Evolutionary conservation across 2,888 invertebrate genomes (phyloP), one percentile per base, ranked within the genome.

Genomic region (Acleris cristana): DNA sequence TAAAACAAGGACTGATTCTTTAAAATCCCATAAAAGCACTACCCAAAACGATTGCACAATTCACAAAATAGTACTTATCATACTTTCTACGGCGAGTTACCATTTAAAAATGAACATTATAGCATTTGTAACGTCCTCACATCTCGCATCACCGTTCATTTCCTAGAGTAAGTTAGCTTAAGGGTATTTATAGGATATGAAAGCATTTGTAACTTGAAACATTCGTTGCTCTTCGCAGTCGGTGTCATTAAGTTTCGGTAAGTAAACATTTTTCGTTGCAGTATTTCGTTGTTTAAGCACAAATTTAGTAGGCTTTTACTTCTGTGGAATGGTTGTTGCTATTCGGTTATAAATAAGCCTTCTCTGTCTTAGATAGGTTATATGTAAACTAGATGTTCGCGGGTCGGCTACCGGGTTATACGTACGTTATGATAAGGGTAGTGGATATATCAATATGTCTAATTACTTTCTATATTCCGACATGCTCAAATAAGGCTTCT

Each of bases 361-460:
- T 86, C 83, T 82, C 82, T 79, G 81, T 89, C 85, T 83, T 91
- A 91, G 91, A 88, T 90, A 91, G 90, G 88, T 83, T 87, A 88
- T 81, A 82, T 87, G 82, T 84, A 62, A 61, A 85, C 77, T 88
- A 91, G 90, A 82, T 88, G 89, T 89, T 87, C 84, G 81, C 71
- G 76, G 87, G 82, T 87, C 84, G 82, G 68, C 68, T 59, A 58
- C 26, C 57, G 23, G 69, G 21, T 40, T 19, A 40, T 14, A 59
- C 19, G 54, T 49, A 54, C 40, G 40, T 40, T 70, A 55, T 34
- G 74, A 75, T 72, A 73, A 72, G 74, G 71, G 74, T 65, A 69
- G 69, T 69, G 72, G 70, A 60, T 70, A 74, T 73, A 71, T 76
- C 68, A 72, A 75, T 73, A 78, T 21, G 18, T 26, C 14, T 30